Base-by-base conservation (phyloP, 2,888 invertebrate species). In the Polyommatus icarus region DNA sequence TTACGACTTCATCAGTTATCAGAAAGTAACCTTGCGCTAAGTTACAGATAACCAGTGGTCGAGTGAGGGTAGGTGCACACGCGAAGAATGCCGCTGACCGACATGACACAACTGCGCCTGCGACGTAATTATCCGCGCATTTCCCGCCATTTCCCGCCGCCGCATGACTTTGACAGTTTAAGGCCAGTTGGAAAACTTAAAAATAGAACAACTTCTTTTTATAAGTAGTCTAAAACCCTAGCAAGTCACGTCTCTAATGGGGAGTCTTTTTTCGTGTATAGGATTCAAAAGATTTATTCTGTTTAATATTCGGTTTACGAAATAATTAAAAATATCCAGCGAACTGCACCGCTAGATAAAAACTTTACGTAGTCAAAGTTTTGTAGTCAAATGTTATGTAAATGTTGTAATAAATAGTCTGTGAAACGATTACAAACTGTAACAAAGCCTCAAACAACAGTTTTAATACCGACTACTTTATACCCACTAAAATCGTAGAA, bases 1-100 rank as follows among this genome's bases (percentile, higher is more conserved):
- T 59, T n/a, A 59, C 59, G 20, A 61, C 4, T 15, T 67, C 15
- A 67, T 12, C 18, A 67, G 67, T 67, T 67, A 67, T 67, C 67
- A 67, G 67, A 67, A 67, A 32, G 29, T 72, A 72, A 36, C 36
- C 20, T 77, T 57, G 57, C 12, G 57, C 71, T 18, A 36, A 71
- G 57, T 72, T 54, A 18, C 18, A 54, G 12, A 54, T 18, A 54
- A 18, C 32, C 36, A 40, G 7, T 18, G 5, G 57, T 72, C 18
- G 24, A 54, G 36, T 15, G 54, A 54, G 36, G 20, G 20, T 40
- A 54, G 50, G 24, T 54, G 10, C 54, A 76, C 12, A 75, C 12
- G 77, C 36, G 76, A 80, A 77, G 80, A 80, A 80, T 80, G 79
- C 71, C 24, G 78, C 77, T 75, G 80, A 80, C 80, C 80, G 80